These are phyloP conservation scores for Lepilemur ruficaudatus DNA, from an alignment of 2,797 vertebrate genomes.

Conservation along the genomic window DNA sequence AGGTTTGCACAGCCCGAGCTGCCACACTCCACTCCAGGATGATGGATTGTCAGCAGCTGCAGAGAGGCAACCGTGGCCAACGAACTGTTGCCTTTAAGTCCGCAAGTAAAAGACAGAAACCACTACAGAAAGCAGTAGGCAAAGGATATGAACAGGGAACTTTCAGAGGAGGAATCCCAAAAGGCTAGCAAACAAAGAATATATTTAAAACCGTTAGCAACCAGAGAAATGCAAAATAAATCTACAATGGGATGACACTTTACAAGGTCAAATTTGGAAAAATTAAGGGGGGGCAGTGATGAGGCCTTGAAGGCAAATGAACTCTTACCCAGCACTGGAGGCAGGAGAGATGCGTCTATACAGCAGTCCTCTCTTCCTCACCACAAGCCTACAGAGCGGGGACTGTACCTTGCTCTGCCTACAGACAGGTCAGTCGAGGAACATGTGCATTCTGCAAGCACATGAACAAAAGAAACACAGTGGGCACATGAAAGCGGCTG, in stretches of 20 bases:
- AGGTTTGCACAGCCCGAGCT: not conserved
- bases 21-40: fast-evolving
- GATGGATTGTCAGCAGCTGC: too few species aligned
- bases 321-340: not conserved
- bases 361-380: not conserved
- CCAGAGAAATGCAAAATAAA: not conserved
- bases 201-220: not conserved
- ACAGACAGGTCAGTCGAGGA: too few species aligned
- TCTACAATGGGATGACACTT: not conserved
- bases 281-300: not conserved
- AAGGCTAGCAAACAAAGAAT: not conserved
- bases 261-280: not conserved
- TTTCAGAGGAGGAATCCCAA: not conserved
- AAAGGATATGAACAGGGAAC: not conserved
- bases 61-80: not conserved
- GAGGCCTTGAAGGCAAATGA: not conserved
- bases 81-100: not conserved
- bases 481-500: not conserved
- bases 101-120: not conserved
- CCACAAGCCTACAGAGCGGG: not conserved
- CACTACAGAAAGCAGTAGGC: not conserved
- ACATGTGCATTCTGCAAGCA: not conserved
- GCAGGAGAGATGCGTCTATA: too few species aligned
- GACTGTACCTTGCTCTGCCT: not conserved
- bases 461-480: not conserved